Evolutionary conservation across 2,797 vertebrate genomes (phyloP), one percentile per base, ranked within the genome.

Genomic region (Notolabrus celidotus): DNA sequence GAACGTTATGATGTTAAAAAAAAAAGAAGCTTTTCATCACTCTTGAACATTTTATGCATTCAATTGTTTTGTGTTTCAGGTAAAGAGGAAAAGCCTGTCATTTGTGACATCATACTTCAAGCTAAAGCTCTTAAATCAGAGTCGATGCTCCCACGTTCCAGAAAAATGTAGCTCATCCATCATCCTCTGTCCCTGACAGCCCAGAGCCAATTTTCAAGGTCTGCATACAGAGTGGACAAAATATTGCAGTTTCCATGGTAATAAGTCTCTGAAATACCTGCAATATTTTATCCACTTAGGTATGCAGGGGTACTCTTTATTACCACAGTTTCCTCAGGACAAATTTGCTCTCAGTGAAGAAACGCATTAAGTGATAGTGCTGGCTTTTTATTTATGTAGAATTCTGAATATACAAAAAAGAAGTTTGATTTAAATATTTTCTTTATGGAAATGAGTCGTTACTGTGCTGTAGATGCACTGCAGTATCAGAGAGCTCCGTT

Each of bases 221-320:
- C 66, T 77, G 55, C 62, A 82, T 57, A 46, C 38, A 41, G 43
- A 77, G 15, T 12, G 27, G 34, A 36, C 50, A 38, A 65, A 62
- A 67, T 50, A 45, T 27, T 65, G 55, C 45, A 31, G 78, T 85
- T 88, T 67, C 86, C 72, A 81, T 82, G 70, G 76, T 27, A 59
- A 85, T 77, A 56, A 42, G 39, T 70, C 12, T 0, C 42, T 38
- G 22, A 31, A 65, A 71, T 66, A 71, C 45, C 64, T 57, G 46
- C 52, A 71, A 59, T 70, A 72, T 22, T 77, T 69, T 61, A 45
- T 58, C 53, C 53, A 16, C 51, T 53, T 70, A 67, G 69, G 27
- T 29, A 43, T 43, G 19, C 29, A 29, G 7, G 31, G 42, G 23
- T 36, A 23, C 45, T 47, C 23, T 36, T 59, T 5, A 45, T 39